Percentiles rank a stretch among this genome's conserved stretches.
Conservation (phyloP, 2,797 vertebrate genomes). For the Meriones psammophilus region DNA sequence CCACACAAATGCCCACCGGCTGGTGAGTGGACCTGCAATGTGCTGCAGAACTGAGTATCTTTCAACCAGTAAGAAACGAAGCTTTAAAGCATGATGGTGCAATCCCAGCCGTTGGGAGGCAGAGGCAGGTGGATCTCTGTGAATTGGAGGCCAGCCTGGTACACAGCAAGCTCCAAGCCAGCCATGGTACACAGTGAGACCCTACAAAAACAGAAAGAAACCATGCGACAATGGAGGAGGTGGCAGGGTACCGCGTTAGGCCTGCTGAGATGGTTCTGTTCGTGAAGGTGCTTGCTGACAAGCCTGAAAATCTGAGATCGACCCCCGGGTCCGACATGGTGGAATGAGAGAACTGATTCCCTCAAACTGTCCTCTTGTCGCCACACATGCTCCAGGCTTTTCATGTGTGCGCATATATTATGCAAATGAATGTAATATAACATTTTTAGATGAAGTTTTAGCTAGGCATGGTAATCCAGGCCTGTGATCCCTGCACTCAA, state of each 20-base stretch:
- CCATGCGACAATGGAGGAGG: not conserved
- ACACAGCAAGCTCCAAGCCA: not conserved
- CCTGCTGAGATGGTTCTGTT: not conserved
- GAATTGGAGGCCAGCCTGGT: not conserved
- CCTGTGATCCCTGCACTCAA: not conserved
- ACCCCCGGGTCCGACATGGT: not conserved
- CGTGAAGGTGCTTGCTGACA: not conserved
- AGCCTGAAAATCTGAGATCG: not conserved
- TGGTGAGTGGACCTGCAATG: not conserved
- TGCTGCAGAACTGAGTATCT: not conserved
- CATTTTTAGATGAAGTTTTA: not conserved
- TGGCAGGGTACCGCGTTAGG: not conserved
- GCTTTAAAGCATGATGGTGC: not conserved
- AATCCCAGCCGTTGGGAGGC: not conserved
- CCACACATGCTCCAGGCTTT: not conserved
- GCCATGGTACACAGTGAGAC: not conserved
- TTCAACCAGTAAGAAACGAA: not conserved
- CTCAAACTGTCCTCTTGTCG: not conserved
- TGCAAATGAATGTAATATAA: not conserved
- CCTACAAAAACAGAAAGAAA: not conserved
- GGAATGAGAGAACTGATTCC: not conserved
- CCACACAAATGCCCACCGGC: not conserved
- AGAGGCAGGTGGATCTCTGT: not conserved
- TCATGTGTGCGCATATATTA: not conserved
- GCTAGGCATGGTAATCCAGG: not conserved